phyloP scores from a whole-genome alignment of 2,113 vertebrate genomes.

The Electrona antarctica region DNA sequence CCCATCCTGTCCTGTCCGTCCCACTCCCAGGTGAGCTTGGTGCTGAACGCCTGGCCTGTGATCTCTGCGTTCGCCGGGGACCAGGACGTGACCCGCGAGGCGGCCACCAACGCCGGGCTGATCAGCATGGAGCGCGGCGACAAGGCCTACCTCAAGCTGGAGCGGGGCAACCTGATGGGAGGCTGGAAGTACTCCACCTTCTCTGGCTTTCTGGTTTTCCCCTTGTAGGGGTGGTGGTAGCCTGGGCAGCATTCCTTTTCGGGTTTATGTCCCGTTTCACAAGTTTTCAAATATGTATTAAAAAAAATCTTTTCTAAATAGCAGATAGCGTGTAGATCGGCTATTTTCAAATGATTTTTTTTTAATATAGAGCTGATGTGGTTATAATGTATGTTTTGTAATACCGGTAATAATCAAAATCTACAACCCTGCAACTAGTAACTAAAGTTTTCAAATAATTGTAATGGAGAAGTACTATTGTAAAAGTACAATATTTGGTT shows the following conservation, averaged over 20 bases:
- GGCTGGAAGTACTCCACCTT: conserved; percentile 91
- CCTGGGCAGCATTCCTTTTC: not conserved
- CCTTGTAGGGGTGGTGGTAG: conserved; percentile 67
- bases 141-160: conserved; percentile 87
- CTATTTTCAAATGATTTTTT: no score
- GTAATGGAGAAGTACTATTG: no score
- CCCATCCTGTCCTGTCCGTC: not conserved
- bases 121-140: conserved; percentile 86
- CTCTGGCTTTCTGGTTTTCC: conserved; percentile 89
- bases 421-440: no score
- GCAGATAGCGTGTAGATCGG: no score
- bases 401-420: no score
- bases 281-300: no score
- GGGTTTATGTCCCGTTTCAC: no score
- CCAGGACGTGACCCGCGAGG: conserved; percentile 88
- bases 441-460: no score
- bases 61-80: conserved; percentile 88
- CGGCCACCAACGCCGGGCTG: conserved; percentile 86
- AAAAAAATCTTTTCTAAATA: no score
- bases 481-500: no score
- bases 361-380: no score
- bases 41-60: conserved; percentile 86
- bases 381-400: no score
- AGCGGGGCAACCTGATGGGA: conserved; percentile 86
- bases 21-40: conserved; percentile 81